Evolutionary conservation across 2,888 invertebrate species (phyloP).

Genomic region (Siphlonurus alternatus): DNA sequence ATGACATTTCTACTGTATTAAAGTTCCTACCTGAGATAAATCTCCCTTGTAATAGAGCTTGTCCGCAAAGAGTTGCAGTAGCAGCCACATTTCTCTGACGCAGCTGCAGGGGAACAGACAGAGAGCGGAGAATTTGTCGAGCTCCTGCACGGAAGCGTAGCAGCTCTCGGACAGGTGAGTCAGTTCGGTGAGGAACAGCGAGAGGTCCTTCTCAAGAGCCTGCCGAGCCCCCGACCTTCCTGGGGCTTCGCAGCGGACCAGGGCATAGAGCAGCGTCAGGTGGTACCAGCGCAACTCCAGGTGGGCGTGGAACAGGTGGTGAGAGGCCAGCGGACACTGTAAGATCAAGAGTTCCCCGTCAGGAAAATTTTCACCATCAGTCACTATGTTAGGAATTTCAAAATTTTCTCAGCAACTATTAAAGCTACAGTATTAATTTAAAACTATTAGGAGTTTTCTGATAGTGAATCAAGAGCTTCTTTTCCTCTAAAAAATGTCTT

Average conservation of each 20-base stretch:
- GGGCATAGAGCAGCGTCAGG: not conserved
- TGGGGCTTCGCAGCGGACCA: not conserved
- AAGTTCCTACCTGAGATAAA: not conserved
- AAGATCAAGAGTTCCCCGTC: too few relatives aligned
- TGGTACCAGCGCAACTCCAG: not conserved
- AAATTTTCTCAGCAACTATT: too few relatives aligned
- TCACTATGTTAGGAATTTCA: too few relatives aligned
- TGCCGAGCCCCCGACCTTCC: not conserved
- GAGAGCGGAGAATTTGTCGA: not conserved
- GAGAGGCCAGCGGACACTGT: not conserved
- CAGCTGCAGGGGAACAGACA: conserved; percentile 37
- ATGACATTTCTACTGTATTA: too few relatives aligned
- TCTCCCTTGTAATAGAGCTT: conserved; percentile 19
- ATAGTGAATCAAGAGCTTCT: too few relatives aligned
- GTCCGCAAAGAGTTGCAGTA: conserved; percentile 30
- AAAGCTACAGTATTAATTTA: too few relatives aligned
- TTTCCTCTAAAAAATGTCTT: too few relatives aligned
- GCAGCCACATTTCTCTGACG: conserved; percentile 37
- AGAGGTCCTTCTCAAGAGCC: not conserved
- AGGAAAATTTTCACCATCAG: too few relatives aligned
- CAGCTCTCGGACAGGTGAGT: not conserved
- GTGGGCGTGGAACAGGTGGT: not conserved
- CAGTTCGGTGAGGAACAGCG: not conserved
- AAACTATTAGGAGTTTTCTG: too few relatives aligned
- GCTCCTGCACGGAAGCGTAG: not conserved